Base-by-base conservation (phyloP, 2,888 invertebrate genomes). In the Hymenopus coronatus region DNA sequence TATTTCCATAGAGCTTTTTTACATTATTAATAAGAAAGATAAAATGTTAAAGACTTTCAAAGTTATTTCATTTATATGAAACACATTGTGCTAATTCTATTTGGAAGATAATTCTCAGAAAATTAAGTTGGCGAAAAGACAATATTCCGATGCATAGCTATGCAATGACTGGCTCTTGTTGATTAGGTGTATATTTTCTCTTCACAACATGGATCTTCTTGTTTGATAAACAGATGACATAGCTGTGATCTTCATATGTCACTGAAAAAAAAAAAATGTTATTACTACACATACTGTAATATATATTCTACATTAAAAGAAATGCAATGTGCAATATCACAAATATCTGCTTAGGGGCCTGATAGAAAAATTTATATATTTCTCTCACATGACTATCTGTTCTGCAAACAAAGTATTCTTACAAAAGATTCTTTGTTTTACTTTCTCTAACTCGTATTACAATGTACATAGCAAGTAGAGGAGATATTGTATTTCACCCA, bases 151-250 rank as follows among this genome's bases (percentile, higher is more conserved):
- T 20, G 7, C 14, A 20, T 81, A 82, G 82, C 85, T 89, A 89
- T n/a, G 85, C 89, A 27, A 89, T n/a, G 25, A 27, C 88, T 12
- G 88, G 46, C 28, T 90, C 90, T 28, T 85, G 85, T 25, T 54
- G 70, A 40, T 85, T 88, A 25, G 86, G 88, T 8, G n/a, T 14
- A 20, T 88, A 85, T 84, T 85, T 90, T 46, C 92, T 95, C 92
- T 98, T 98, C 9, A 97, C 95, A 83, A 98, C 95, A 93, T 97
- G 96, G 91, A 98, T 96, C 93, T 97, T 96, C 92, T 97, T 96
- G 93, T 98, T 98, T 0, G 98, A 98, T 91, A 98, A 94, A 92
- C 98, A 98, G 91, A 98, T 96, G 87, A 97, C 95, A 92, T 98
- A 98, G 93, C 97, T 96, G 92, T 97, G 97, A 91, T 97, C 96